Evolutionary conservation across 1,140 invertebrate species (phyloP).

Genomic region (Theocolax elegans): DNA sequence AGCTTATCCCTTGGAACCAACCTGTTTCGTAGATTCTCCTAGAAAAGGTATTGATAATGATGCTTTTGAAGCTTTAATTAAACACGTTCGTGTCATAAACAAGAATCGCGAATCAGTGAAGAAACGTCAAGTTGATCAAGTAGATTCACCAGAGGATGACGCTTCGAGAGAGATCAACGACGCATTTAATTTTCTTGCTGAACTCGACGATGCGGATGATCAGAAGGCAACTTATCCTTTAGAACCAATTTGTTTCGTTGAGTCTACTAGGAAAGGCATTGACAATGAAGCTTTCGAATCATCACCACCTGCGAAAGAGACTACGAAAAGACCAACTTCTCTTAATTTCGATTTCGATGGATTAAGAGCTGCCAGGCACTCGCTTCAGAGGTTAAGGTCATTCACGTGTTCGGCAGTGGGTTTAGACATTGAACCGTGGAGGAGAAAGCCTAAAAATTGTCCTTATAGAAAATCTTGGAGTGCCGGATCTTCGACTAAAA

Average conservation of each 20-base stretch:
- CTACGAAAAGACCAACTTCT: slow-evolving; percentile 1
- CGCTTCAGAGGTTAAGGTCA: slow-evolving; percentile 9
- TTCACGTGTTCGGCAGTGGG: slow-evolving; percentile 31
- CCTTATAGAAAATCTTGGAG: slow-evolving; percentile 56
- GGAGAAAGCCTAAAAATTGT: slow-evolving; percentile 31
- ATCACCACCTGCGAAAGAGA: slow-evolving; percentile 31
- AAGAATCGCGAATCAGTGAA: slow-evolving; percentile 8
- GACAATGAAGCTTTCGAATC: slow-evolving; percentile 47
- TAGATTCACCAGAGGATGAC: slow-evolving; percentile 44
- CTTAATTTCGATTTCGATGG: slow-evolving; percentile 42
- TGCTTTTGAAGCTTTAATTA: too few species aligned
- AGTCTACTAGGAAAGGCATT: slow-evolving; percentile 13
- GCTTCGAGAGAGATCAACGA: slow-evolving; percentile 55
- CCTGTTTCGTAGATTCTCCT: too few species aligned
- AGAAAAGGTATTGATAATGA: too few species aligned
- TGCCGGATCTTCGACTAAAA: slow-evolving; percentile 32
- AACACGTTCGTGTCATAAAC: too few species aligned
- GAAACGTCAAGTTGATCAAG: too few species aligned
- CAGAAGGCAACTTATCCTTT: slow-evolving; percentile 38
- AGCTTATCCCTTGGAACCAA: too few species aligned
- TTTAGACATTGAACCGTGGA: slow-evolving; percentile 32
- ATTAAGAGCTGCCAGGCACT: slow-evolving; percentile 2
- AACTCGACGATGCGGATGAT: slow-evolving; percentile 55
- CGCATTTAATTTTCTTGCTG: slow-evolving; percentile 61
- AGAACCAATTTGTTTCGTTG: slow-evolving; percentile 44